Base-by-base conservation (phyloP, 2,888 invertebrate species). In the Temnothorax rugatulus region DNA sequence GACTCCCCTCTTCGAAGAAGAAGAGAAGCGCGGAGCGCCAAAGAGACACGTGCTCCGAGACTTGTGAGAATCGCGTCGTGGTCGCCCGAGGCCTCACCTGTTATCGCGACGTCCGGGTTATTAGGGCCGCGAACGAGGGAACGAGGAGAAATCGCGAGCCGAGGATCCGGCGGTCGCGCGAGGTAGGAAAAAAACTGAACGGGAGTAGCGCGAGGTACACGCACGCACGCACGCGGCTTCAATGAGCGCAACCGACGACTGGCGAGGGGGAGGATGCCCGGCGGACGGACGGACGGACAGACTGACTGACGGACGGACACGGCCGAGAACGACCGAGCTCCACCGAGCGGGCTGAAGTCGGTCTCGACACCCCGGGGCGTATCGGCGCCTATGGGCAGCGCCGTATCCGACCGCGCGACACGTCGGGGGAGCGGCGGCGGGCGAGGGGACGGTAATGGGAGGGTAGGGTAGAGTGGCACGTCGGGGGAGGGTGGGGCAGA, bases 331-430 rank as follows among this genome's bases (percentile, higher is more conserved):
- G 50, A 11, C 59, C 83, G 85, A 86, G 44, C 71, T 76, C 50
- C 57, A 47, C 89, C 84, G 84, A 86, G 47, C 25, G 79, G 83
- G 85, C 69, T 86, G 74, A 87, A 89, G 88, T 90, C 88, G 86
- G 89, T 89, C 87, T 87, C 90, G 91, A 90, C 91, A 92, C 91
- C 90, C 91, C 85, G 90, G 90, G 90, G 90, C 89, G 89, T 90
- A 91, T 91, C 91, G 91, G 90, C 91, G 91, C 91, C 91, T 90
- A 90, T 90, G 89, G 90, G 86, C 89, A 90, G 88, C 91, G 91
- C 91, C 91, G 90, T 86, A 88, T 83, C 86, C 90, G 86, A 89
- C 89, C 87, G 89, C 89, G 89, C 87, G 86, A 88, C 87, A 90
- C 89, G 83, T 82, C 84, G 85, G 86, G 87, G 89, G 84, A 82